Evolutionary conservation across 2,113 vertebrate species (phyloP), one percentile per base, ranked within the genome.

Genomic region (Stictonetta naevosa): DNA sequence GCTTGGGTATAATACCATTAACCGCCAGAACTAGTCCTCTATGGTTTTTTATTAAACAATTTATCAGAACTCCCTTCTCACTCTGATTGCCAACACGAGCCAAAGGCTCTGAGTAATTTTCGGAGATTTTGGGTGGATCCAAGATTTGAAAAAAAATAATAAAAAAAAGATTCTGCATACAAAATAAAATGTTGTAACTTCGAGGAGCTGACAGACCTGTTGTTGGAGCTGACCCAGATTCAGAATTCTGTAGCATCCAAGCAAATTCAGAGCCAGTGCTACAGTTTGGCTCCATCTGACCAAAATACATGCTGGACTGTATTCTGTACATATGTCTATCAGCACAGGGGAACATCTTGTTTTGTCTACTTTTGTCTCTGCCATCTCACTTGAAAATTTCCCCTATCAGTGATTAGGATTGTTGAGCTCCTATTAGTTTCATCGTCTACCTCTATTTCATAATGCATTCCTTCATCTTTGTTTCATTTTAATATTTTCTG

Each of bases 181-280:
- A 66, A 90, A 86, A 71, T 50, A 78, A 80, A 90, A n/a, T 67
- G 34, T 11, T 80, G n/a, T 56, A 92, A 86, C 40, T 67, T 81
- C 18, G 88, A 75, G 69, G 64, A 83, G 36, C 22, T 77, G 85
- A 85, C 74, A 3, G 29, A 93, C 36, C 29, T 69, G 38, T 62
- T 28, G 67, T 93, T 96, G 92, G 87, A 86, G 46, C 11, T 63
- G n/a, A 93, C 55, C 77, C 90, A 94, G 60, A 74, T 11, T 86
- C 76, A 90, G 75, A 83, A 68, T 86, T 94, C 63, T 2, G 5
- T 4, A 81, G 60, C 64, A 87, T 96, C 76, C 88, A 94, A 92
- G 76, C 86, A 86, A 68, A 72, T 68, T 64, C 26, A 48, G 60
- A 59, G 46, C 10, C 88, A 64, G 76, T 88, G 60, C 81, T 94